Base-by-base conservation (phyloP, 2,888 invertebrate species). In the Monopis laevigella region DNA sequence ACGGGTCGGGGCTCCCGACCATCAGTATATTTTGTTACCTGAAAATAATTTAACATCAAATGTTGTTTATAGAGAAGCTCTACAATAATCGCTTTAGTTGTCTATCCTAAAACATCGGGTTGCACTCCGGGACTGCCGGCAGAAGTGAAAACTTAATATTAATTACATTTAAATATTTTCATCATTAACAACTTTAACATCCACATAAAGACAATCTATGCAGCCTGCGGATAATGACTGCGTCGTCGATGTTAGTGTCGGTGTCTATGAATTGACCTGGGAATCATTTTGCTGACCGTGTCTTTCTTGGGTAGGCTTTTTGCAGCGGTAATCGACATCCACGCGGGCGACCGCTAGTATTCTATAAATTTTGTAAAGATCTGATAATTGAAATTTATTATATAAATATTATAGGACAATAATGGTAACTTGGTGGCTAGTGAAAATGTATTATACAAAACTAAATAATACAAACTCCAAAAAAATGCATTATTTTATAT, bases 231-330 rank as follows among this genome's bases (percentile, higher is more conserved):
- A 38, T 38, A 38, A 38, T 38, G 38, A 21, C 19, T 38, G 38
- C 38, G n/a, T 38, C 38, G 38, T 38, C 38, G 38, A 38, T 38
- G 38, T 38, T 38, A 38, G 21, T 38, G 38, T 38, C 38, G 38
- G 38, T 38, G 38, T 38, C 38, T 38, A 21, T 38, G 18, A 38
- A 38, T 38, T 38, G 38, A 38, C 38, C 21, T 38, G 21, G 21
- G 21, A 19, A 38, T 38, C 38, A 38, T 38, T 38, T 38, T 38
- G 38, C 38, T 38, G 21, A 38, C 38, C 38, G 38, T 16, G 38
- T 38, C 38, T 38, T 38, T 38, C 38, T 2, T 40, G 34, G 38
- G 38, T 38, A 21, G 38, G 21, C 38, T 38, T 38, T 38, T 38
- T 19, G 38, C 38, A 38, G 38, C 19, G 17, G n/a, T 38, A 38